Evolutionary conservation across 2,113 vertebrate species (phyloP).

Genomic region (Bufo gargarizans): DNA sequence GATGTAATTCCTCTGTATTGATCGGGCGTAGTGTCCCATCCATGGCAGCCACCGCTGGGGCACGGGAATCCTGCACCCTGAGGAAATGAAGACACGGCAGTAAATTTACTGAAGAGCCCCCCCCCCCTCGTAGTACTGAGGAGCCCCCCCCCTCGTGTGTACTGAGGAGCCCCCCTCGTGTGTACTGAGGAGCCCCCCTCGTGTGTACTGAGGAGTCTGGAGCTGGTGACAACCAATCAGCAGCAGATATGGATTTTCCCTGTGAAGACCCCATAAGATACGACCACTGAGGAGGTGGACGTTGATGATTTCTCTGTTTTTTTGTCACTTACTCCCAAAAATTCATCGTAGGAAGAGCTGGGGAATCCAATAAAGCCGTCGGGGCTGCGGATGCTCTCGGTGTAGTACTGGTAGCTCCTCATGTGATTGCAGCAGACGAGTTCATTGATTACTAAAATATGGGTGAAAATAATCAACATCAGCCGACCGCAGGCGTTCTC

Average conservation of each 20-base stretch:
- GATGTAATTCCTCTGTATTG: slow-evolving; percentile 62
- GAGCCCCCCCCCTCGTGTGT: no score
- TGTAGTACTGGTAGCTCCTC: slow-evolving; percentile 85
- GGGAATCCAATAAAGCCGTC: slow-evolving; percentile 79
- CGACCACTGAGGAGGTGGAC: no score
- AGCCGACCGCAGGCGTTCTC: no score
- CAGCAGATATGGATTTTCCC: no score
- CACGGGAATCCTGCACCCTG: slow-evolving; percentile 83
- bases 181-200: no score
- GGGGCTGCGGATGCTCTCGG: slow-evolving; percentile 75
- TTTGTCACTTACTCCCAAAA: slow-evolving; percentile 73
- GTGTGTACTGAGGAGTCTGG: no score
- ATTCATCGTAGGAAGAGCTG: slow-evolving; percentile 71
- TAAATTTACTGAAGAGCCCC: no score
- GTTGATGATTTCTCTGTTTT: no score
- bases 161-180: no score
- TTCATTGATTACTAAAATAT: slow-evolving; percentile 71
- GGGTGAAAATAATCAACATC: no score
- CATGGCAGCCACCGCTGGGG: slow-evolving; percentile 70
- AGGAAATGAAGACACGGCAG: neutral
- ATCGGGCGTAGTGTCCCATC: slow-evolving; percentile 84
- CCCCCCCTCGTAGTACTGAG: neutral
- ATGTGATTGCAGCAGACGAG: slow-evolving; percentile 84
- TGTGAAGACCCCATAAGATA: no score
- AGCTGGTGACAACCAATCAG: no score